Evolutionary conservation across 2,888 invertebrate species (phyloP).

Genomic region (Axea sp.): DNA sequence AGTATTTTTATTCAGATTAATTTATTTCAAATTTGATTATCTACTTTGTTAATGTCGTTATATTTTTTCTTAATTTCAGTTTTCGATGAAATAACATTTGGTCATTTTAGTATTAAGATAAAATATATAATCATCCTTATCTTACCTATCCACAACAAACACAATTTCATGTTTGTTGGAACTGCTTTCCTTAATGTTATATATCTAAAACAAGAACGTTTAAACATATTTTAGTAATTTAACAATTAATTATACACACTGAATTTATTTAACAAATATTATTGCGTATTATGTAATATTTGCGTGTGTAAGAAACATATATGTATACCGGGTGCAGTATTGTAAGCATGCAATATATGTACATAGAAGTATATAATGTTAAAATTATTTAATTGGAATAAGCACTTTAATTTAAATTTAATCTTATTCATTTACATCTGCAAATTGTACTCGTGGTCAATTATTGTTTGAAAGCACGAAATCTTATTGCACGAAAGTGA

Average conservation of each 20-base stretch:
- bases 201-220: constrained; percentile 63
- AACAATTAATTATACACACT: no score
- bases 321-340: no score
- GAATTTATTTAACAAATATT: no score
- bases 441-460: constrained; percentile 27
- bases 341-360: no score
- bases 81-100: no score
- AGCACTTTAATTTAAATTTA: constrained; percentile 1
- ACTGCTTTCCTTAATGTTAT: constrained; percentile 67
- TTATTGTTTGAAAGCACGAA: constrained; percentile 44
- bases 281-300: no score
- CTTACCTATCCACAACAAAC: constrained; percentile 76
- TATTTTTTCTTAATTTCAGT: no score
- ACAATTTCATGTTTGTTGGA: constrained; percentile 73
- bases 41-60: no score
- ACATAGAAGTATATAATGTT: not conserved
- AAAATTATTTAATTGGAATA: constrained; percentile 9
- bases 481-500: constrained; percentile 52
- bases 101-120: not conserved
- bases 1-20: no score
- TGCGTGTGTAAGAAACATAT: no score
- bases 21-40: no score
- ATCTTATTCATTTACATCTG: constrained; percentile 10
- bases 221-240: no score
- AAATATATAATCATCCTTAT: constrained; percentile 10